phyloP scores from a whole-genome alignment of 1,140 invertebrate species.

The Solenopsis invicta region DNA sequence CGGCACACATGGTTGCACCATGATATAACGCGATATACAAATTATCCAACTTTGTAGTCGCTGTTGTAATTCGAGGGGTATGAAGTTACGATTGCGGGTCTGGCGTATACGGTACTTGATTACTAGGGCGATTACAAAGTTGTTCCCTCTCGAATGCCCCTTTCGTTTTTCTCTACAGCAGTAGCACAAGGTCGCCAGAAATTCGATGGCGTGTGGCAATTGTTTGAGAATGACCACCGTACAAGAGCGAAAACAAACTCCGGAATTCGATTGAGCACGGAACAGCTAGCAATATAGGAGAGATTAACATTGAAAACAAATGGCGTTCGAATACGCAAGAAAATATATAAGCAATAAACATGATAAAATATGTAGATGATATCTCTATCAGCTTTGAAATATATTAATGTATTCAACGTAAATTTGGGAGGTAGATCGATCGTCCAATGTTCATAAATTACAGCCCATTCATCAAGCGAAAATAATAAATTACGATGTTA shows the following conservation, averaged over 20 bases:
- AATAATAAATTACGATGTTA: constrained; percentile 63
- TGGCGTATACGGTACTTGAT: constrained; percentile 51
- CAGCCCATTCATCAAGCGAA: constrained; percentile 58
- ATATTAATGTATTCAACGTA: constrained; percentile 48
- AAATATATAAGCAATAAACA: constrained; percentile 8
- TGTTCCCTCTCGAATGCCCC: constrained; percentile 41
- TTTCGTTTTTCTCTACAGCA: constrained; percentile 42
- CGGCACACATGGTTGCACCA: neutral
- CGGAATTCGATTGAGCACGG: constrained; percentile 1
- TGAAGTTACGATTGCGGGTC: constrained; percentile 43
- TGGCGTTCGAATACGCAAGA: neutral
- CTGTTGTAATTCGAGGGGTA: constrained; percentile 55
- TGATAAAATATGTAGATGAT: constrained; percentile 29
- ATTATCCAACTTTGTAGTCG: constrained; percentile 59
- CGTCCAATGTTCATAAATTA: constrained; percentile 49
- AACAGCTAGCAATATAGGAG: neutral
- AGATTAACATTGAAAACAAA: constrained; percentile 32
- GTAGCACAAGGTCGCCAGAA: constrained; percentile 42
- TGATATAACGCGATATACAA: constrained; percentile 55
- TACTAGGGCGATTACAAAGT: constrained; percentile 60
- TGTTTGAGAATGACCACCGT: neutral
- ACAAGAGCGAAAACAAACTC: constrained; percentile 15
- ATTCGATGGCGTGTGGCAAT: constrained; percentile 40
- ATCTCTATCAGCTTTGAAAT: constrained; percentile 49
- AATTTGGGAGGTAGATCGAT: constrained; percentile 60